A percentile compares a stretch with the other conserved stretches of the same genome.
Conservation (phyloP, 2,797 vertebrate species). For the Phalloptychus januarius region DNA sequence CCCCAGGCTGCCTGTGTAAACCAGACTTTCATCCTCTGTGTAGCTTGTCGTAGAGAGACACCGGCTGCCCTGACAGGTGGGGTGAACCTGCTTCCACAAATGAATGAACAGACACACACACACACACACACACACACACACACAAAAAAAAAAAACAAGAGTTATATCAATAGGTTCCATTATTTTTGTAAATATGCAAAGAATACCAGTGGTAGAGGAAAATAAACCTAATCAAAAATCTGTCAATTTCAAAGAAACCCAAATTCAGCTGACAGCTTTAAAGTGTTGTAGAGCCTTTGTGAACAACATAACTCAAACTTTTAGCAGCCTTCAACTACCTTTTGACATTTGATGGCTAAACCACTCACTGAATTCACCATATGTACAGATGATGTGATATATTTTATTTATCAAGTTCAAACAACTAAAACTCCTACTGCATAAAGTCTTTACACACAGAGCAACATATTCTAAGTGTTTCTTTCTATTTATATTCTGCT, state of each 20-base stretch:
- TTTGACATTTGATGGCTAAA: not conserved
- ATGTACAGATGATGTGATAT: not conserved
- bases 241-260: not conserved
- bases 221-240: not conserved
- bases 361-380: not conserved
- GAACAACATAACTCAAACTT: not conserved
- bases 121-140: not conserved
- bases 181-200: not conserved
- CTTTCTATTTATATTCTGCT: not conserved
- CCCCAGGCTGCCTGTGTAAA: conserved; percentile 75
- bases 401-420: not conserved
- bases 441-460: not conserved
- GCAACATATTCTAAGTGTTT: not conserved
- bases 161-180: not conserved
- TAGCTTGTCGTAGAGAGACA: conserved; percentile 15
- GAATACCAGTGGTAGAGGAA: not conserved
- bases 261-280: not conserved
- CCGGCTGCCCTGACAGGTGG: not conserved
- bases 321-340: not conserved
- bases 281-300: not conserved
- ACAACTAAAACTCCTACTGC: not conserved
- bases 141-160: not conserved
- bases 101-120: not conserved
- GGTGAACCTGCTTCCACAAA: conserved; percentile 19
- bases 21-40: conserved; percentile 62